Conservation (phyloP, 2,797 vertebrate species). For the Danio choprae region DNA sequence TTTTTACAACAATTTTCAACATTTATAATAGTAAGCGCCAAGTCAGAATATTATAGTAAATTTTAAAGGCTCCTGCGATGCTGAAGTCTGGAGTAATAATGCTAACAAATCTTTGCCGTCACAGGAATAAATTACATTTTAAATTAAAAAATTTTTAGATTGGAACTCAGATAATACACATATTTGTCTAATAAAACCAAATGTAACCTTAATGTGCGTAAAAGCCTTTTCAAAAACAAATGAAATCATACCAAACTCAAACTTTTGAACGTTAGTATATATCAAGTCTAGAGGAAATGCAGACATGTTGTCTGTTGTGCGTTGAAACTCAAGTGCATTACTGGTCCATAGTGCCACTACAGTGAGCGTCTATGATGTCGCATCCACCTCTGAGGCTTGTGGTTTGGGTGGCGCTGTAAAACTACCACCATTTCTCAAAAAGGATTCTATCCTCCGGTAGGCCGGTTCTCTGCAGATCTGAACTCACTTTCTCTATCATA, state of each 20-base stretch:
- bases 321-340: slow-evolving; percentile 23
- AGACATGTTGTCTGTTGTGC: slow-evolving; percentile 33
- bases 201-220: too few species aligned
- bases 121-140: not conserved
- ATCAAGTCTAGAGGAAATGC: not conserved
- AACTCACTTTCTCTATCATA: slow-evolving; percentile 91
- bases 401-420: not conserved
- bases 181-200: too few species aligned
- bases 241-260: too few species aligned
- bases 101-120: not conserved
- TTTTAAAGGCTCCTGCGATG: too few species aligned
- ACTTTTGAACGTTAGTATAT: too few species aligned
- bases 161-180: too few species aligned
- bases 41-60: too few species aligned
- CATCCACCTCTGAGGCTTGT: not conserved
- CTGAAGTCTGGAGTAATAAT: too few species aligned
- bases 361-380: not conserved
- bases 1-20: too few species aligned
- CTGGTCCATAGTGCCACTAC: not conserved
- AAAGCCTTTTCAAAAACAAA: too few species aligned
- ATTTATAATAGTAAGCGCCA: too few species aligned
- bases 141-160: too few species aligned
- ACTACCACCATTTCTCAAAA: slow-evolving; percentile 99
- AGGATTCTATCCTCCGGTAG: slow-evolving; percentile 83
- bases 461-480: slow-evolving; percentile 77